phyloP scores from a whole-genome alignment of 1,140 invertebrate species.

The Drosophila varians region DNA sequence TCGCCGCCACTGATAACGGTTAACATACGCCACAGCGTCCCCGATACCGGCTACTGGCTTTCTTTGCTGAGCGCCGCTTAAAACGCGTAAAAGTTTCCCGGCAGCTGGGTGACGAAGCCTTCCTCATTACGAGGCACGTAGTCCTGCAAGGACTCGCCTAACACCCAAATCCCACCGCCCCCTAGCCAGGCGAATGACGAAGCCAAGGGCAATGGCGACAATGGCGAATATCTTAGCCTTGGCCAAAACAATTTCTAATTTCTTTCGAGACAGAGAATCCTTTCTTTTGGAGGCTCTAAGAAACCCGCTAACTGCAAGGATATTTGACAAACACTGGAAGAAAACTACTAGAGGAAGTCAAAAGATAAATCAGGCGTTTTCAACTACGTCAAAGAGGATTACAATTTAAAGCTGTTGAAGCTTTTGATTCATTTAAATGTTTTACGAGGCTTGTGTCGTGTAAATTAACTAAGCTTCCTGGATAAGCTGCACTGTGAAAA shows the following conservation, averaged over 20 bases:
- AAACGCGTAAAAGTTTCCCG: conserved; percentile 37
- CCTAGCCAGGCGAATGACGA: conserved; percentile 18
- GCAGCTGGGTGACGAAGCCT: conserved; percentile 9
- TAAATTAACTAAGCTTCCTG: background rate
- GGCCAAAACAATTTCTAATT: conserved; percentile 6
- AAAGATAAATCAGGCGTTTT: background rate
- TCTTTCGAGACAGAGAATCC: background rate
- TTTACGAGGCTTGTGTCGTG: background rate
- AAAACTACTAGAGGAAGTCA: background rate
- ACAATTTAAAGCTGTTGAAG: background rate
- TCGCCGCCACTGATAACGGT: conserved; percentile 20
- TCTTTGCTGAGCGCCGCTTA: conserved; percentile 47
- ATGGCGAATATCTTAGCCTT: conserved; percentile 36
- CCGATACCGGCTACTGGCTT: conserved; percentile 3
- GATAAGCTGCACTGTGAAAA: background rate
- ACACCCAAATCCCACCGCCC: too few relatives aligned
- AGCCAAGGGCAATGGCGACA: conserved; percentile 42
- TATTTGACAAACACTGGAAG: background rate
- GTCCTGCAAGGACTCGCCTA: conserved; percentile 18
- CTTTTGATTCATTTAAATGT: background rate
- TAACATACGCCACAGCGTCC: conserved; percentile 36
- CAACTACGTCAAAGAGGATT: background rate
- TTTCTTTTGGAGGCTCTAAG: background rate
- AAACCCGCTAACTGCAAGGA: conserved; percentile 15
- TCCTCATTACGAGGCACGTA: background rate